These are phyloP conservation scores for Falco concolor DNA, from an alignment of 2,797 vertebrate genomes.

Conservation along the genomic window DNA sequence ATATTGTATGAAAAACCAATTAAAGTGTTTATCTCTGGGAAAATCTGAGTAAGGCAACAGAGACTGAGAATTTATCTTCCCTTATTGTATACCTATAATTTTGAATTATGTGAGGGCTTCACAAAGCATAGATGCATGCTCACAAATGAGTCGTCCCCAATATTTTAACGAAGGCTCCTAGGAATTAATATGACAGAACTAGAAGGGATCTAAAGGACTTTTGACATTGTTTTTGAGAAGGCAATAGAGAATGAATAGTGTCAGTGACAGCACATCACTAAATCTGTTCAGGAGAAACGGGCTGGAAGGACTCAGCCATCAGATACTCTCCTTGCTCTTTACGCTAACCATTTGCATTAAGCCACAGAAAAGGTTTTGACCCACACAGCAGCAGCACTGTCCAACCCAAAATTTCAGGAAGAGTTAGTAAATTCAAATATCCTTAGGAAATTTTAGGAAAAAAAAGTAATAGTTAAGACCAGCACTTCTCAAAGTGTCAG, in stretches of 20 bases:
- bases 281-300: background rate
- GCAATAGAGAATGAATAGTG: background rate
- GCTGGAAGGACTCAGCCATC: background rate
- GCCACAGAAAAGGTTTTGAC: background rate
- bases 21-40: background rate
- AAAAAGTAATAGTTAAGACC: background rate
- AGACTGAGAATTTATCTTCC: background rate
- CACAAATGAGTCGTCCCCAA: rapidly evolving
- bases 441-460: background rate
- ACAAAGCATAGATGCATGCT: background rate
- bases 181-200: background rate
- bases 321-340: background rate
- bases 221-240: background rate
- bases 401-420: background rate
- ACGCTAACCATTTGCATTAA: background rate
- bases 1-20: background rate
- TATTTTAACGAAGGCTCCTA: background rate
- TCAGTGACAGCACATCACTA: background rate
- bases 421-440: background rate
- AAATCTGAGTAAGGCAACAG: background rate
- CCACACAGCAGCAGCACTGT: background rate
- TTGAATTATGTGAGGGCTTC: background rate
- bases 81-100: background rate
- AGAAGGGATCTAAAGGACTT: background rate
- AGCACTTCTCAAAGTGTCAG: background rate